Evolutionary conservation across 2,888 invertebrate species (phyloP), one percentile per base, ranked within the genome.

Genomic region (Rotaria magnacalcarata): DNA sequence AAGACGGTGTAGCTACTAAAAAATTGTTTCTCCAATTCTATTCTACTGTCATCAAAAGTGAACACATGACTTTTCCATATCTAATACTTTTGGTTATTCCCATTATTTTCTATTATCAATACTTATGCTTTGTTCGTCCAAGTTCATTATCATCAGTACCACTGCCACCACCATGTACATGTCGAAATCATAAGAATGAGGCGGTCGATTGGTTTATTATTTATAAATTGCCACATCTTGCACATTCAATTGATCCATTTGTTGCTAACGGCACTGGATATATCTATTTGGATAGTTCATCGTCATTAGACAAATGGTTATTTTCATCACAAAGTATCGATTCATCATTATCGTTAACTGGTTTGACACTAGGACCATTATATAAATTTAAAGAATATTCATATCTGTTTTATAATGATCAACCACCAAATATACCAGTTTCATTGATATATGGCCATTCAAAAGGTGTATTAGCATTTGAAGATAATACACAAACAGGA

Each of bases 101-200:
- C 2, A 67, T 67, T 16, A 11, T 67, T 67, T 5, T 34, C 1
- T 4, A 14, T n/a, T n/a, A 16, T 67, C 16, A 16, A 16, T 67
- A 27, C 19, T 41, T 67, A 67, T 34, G 7, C 3, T 67, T 41
- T 7, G 4, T 67, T 67, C 34, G 10, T 19, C 14, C 34, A 67
- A 67, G 7, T 16, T 34, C 19, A 34, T 16, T 5, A 34, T 5
- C 14, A 27, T 50, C 50, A 14, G 0, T 41, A 67, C 27, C 67
- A 41, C 7, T 47, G 47, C 0, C 19, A 67, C 27, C 67, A 41
- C 7, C 80, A 80, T 80, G 80, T 47, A n/a, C n/a, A 4, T 80
- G 80, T 80, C 80, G 80, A 47, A 80, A 80, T 80, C 80, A 80
- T 47, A 47, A 47, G n/a, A 80, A 80, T 80, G 24, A 80, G 14